Evolutionary conservation across 2,113 vertebrate species (phyloP), one percentile per base, ranked within the genome.

Genomic region (Tamias sibiricus): DNA sequence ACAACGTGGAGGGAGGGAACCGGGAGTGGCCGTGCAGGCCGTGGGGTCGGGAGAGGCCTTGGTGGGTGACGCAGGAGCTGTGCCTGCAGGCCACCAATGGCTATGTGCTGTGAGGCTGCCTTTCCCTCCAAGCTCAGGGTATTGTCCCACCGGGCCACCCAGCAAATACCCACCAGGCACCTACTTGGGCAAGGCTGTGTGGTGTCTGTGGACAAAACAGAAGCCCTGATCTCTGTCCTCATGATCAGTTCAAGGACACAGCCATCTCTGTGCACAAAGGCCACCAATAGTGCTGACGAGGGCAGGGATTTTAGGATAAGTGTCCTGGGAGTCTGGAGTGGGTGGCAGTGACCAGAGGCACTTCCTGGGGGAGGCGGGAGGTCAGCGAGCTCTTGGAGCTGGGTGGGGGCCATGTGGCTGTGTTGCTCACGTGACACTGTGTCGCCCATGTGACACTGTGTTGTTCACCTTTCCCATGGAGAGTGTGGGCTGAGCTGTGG

Each of bases 21-120:
- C 1, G 6, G 0, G 5, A 9, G 37, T 47, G 32, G 54, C 4
- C 0, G 3, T 12, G 16, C 6, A 4, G 35, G 85, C 11, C 0
- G 71, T 0, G 1, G 52, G 37, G 5, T 37, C 0, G 0, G 64
- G 79, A 40, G 40, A 26, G 2, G 16, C 40, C 40, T 28, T n/a
- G 40, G 40, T 35, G 0, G 1, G 17, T 8, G 8, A 40, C 47
- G 0, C 1, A 35, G 47, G 30, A 30, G 26, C 17, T 59, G 28
- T 42, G 49, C 62, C 35, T 37, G 49, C 37, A 9, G 66, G 12
- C 49, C 66, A 47, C 4, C 3, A 2, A 1, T 0, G 4, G 30
- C 5, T 10, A 4, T 0, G 2, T 1, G 8, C 62, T 35, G 12
- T 37, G 22, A 4, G 16, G 35, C 30, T 28, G n/a, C 44, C 22